Evolutionary conservation across 2,888 invertebrate species (phyloP).

Genomic region (Heliconius ismenius): DNA sequence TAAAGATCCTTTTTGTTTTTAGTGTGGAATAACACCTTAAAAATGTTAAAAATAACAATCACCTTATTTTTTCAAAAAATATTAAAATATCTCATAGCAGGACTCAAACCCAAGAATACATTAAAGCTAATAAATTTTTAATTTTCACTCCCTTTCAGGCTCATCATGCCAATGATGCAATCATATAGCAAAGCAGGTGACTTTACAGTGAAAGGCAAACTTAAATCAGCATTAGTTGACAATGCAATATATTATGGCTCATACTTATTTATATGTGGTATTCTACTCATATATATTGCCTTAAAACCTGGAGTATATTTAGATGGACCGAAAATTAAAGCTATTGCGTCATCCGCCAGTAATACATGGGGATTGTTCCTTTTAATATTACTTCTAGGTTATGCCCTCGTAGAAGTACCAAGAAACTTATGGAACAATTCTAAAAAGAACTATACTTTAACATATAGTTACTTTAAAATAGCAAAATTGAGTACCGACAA

Average conservation of each 20-base stretch:
- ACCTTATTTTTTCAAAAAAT: too few relatives aligned
- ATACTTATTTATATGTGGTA: constrained; percentile 95
- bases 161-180: constrained; percentile 99
- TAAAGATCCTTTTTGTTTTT: too few relatives aligned
- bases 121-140: background rate
- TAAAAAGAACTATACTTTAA: constrained; percentile 91
- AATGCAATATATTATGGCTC: constrained; percentile 99
- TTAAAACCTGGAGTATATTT: constrained; percentile 93
- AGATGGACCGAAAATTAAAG: constrained; percentile 95
- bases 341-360: constrained; percentile 98
- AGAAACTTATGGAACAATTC: constrained; percentile 95
- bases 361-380: constrained; percentile 99
- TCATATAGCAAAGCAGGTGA: constrained; percentile 99
- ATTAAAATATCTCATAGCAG: too few relatives aligned
- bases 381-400: constrained; percentile 93
- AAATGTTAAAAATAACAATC: too few relatives aligned
- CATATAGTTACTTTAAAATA: constrained; percentile 94
- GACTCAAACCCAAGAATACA: too few relatives aligned
- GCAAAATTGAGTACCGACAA: constrained; percentile 97
- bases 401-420: constrained; percentile 97
- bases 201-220: constrained; percentile 95
- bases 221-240: constrained; percentile 96
- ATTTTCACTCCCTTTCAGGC: constrained; percentile 77
- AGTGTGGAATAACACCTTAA: too few relatives aligned
- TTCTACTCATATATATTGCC: constrained; percentile 96